phyloP scores from a whole-genome alignment of 2,113 vertebrate species.

The Elephas maximus region DNA sequence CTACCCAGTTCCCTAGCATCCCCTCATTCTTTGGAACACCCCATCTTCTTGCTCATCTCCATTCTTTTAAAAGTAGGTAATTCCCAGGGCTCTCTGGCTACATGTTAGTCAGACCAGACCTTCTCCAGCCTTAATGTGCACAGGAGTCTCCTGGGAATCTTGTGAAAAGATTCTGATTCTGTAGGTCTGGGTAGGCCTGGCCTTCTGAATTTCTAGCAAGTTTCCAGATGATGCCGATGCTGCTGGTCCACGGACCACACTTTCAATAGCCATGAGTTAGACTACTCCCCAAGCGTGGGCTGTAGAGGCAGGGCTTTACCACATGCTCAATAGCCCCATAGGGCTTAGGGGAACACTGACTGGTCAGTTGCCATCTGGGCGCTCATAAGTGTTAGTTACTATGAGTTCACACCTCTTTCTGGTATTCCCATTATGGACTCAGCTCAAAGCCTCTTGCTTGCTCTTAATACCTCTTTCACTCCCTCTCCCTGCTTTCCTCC shows the following conservation, averaged over 20 bases:
- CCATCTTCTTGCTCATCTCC: not conserved
- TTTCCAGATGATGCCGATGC: not conserved
- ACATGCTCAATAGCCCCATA: not conserved
- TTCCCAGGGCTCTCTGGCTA: not conserved
- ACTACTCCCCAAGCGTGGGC: rapidly evolving
- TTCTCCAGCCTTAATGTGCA: not conserved
- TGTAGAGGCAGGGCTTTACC: not conserved
- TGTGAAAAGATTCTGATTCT: not conserved
- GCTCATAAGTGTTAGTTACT: not conserved
- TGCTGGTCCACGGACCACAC: not conserved
- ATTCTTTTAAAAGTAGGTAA: not conserved
- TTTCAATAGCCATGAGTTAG: not conserved
- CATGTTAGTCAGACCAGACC: not conserved
- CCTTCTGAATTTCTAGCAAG: not conserved
- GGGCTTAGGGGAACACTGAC: not conserved
- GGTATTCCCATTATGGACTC: not conserved
- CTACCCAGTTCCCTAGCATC: not conserved
- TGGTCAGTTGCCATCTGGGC: not conserved
- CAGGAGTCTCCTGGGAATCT: not conserved
- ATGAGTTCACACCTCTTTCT: not conserved
- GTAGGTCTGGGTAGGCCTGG: not conserved
- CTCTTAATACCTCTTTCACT: not conserved
- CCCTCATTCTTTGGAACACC: too few relatives aligned
- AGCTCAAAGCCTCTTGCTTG: not conserved
- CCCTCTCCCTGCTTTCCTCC: not conserved